Evolutionary conservation across 2,797 vertebrate species (phyloP).

Genomic region (Pteronotus mesoamericanus): DNA sequence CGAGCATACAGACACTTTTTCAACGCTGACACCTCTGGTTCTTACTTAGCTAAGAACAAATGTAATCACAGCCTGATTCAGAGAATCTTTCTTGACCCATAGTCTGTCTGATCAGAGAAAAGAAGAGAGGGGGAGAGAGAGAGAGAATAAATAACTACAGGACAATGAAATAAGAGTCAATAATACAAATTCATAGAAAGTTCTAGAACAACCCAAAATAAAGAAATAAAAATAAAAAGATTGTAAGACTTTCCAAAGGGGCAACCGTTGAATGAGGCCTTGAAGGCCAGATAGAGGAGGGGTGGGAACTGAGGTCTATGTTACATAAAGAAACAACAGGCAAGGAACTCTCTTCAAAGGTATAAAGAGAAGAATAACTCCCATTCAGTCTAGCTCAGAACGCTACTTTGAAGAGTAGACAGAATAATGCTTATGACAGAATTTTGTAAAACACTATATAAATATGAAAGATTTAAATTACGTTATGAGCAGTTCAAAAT

Average conservation of each 20-base stretch:
- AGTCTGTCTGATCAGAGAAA: neutral
- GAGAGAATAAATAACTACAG: neutral
- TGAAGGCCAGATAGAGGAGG: neutral
- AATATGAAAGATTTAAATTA: neutral
- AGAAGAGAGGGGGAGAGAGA: neutral
- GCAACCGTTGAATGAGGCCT: neutral
- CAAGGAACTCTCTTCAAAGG: neutral
- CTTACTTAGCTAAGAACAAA: constrained; percentile 1
- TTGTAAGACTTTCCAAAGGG: neutral
- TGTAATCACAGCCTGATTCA: neutral
- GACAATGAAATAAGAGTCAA: neutral
- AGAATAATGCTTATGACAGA: neutral
- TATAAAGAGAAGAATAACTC: neutral
- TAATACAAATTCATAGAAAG: neutral
- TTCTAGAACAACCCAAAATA: neutral
- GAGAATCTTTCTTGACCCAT: neutral
- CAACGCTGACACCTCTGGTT: neutral
- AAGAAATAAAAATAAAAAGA: neutral
- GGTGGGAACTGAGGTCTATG: neutral
- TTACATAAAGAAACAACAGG: neutral
- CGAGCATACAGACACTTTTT: neutral
- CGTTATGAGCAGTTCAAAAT: neutral
- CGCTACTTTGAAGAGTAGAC: neutral
- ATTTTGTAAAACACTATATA: neutral
- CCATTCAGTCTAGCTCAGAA: neutral